phyloP scores from a whole-genome alignment of 2,113 vertebrate genomes.

The Urocolius indicus region DNA sequence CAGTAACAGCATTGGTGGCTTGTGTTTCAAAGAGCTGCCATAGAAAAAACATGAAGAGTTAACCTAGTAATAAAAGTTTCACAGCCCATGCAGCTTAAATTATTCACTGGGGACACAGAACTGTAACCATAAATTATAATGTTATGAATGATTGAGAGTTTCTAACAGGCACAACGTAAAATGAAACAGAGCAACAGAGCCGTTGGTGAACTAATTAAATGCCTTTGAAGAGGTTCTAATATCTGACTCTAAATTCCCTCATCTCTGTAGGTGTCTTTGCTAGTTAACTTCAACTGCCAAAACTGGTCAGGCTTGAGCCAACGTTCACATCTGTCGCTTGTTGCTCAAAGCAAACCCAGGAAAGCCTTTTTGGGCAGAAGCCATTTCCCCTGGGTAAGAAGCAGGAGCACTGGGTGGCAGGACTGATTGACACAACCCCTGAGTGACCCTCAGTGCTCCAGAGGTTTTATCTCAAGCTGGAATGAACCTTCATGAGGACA shows the following conservation, averaged over 20 bases:
- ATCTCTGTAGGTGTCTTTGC: slow-evolving; percentile 18
- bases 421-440: neutral
- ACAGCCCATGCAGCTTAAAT: slow-evolving; percentile 22
- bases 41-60: neutral
- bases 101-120: slow-evolving; percentile 30
- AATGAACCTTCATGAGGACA: neutral
- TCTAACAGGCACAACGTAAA: neutral
- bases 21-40: neutral
- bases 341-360: neutral
- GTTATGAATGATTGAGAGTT: slow-evolving; percentile 26
- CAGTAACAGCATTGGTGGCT: neutral
- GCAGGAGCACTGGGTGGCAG: neutral
- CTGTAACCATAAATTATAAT: neutral
- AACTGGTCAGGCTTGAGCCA: neutral
- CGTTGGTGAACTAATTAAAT: slow-evolving; percentile 28
- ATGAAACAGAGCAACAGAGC: neutral
- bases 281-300: neutral
- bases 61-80: slow-evolving; percentile 45
- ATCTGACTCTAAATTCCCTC: neutral
- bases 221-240: slow-evolving; percentile 34
- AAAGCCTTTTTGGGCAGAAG: neutral
- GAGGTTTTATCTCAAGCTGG: neutral
- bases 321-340: neutral
- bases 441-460: neutral
- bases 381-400: neutral